phyloP scores from a whole-genome alignment of 2,888 invertebrate species.

The Glaucopsyche alexis region DNA sequence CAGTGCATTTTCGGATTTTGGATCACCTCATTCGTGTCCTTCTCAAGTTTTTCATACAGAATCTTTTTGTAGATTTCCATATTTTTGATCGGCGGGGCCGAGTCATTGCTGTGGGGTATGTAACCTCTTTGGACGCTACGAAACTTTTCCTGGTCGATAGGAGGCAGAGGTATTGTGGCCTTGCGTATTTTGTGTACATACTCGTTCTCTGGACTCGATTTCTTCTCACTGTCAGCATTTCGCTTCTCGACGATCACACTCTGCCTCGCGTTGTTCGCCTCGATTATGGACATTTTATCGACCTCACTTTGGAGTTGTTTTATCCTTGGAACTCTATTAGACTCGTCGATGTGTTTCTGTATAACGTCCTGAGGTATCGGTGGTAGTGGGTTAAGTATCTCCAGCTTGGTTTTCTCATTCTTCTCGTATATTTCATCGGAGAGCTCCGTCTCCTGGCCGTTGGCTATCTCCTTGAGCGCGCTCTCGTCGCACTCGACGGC shows the following conservation, averaged over 20 bases:
- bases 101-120: slow-evolving; percentile 40
- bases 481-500: slow-evolving; percentile 61
- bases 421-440: slow-evolving; percentile 47
- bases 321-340: slow-evolving; percentile 7
- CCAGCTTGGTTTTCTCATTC: slow-evolving; percentile 56
- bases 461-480: slow-evolving; percentile 51
- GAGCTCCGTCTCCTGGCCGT: slow-evolving; percentile 28
- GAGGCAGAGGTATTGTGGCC: slow-evolving; percentile 63
- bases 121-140: slow-evolving; percentile 45
- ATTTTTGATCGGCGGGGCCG: slow-evolving; percentile 58
- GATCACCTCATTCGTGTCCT: slow-evolving; percentile 48
- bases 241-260: slow-evolving; percentile 71
- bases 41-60: slow-evolving; percentile 55
- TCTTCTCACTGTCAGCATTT: slow-evolving; percentile 43
- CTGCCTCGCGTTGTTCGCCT: slow-evolving; percentile 69
- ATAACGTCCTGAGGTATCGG: slow-evolving; percentile 62
- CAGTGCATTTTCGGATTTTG: slow-evolving; percentile 60
- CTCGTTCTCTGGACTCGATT: slow-evolving; percentile 48
- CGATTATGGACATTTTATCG: slow-evolving; percentile 66
- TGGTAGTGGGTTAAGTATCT: slow-evolving; percentile 63
- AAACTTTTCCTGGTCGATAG: slow-evolving; percentile 66
- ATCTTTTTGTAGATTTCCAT: slow-evolving; percentile 72
- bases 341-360: slow-evolving; percentile 53
- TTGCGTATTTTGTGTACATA: slow-evolving; percentile 71
- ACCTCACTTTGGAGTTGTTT: slow-evolving; percentile 37